Evolutionary conservation across 2,113 vertebrate genomes (phyloP), one percentile per base, ranked within the genome.

Genomic region (Epinephelus fuscoguttatus): DNA sequence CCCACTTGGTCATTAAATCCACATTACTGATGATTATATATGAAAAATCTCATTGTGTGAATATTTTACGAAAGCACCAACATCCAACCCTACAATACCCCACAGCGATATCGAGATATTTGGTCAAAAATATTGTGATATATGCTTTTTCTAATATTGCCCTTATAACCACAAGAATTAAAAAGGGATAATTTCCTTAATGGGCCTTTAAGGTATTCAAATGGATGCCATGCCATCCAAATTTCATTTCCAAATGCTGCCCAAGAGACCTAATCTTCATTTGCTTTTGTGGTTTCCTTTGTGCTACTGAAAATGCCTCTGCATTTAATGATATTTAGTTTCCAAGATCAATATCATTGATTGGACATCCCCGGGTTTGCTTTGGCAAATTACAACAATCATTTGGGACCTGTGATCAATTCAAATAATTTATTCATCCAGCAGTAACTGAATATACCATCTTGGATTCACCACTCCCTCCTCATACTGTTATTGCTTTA

Each of bases 341-440:
- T 60, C 4, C 18, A 49, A 33, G 37, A 77, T 73, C 78, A 62
- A 70, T 72, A 75, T 37, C 52, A 81, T 33, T 63, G 45, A 84
- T 69, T 69, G n/a, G 15, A 52, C 64, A 23, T 76, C n/a, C 52
- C 7, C 0, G 2, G 52, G 21, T 68, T 71, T 67, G 2, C 11
- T 81, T 57, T 47, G 56, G 52, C 33, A 64, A 80, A 55, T 59
- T 14, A 42, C 30, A 71, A 19, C 50, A 70, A 56, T 67, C 33
- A 45, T 27, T 66, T 23, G 47, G 42, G 63, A 53, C 30, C 37
- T 23, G 68, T 52, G 33, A 75, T 81, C 59, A 27, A 42, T 82
- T 64, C 9, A 30, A 73, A 56, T 56, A 56, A 84, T 70, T 18
- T 56, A 66, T 69, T 56, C 59, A 81, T 47, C 4, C 14, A 30